phyloP scores from a whole-genome alignment of 2,888 invertebrate species.

The Lithophane ornitopus region DNA sequence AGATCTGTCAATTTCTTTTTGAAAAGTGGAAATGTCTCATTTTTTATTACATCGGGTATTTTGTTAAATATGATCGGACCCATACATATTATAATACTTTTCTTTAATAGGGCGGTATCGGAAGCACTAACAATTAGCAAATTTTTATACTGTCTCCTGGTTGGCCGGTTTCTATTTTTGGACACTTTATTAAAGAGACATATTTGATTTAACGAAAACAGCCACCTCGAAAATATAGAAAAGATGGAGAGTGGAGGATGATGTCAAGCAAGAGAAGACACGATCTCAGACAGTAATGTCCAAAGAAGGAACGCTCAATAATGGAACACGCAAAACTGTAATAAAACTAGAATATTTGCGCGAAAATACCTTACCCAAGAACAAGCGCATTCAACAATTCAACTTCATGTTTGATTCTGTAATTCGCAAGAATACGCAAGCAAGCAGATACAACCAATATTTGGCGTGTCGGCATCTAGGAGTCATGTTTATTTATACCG shows the following conservation, averaged over 20 bases:
- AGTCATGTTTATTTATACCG: conserved; percentile 63
- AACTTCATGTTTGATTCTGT: conserved; percentile 33
- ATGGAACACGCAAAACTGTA: background rate
- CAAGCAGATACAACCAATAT: conserved; percentile 38
- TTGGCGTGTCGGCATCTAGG: conserved; percentile 47
- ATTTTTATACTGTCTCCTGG: no score
- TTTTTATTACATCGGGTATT: no score
- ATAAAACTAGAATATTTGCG: conserved; percentile 6
- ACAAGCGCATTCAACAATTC: conserved; percentile 19
- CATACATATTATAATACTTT: no score
- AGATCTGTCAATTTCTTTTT: no score
- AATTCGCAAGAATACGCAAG: conserved; percentile 10
- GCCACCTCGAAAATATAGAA: no score
- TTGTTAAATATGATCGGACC: no score
- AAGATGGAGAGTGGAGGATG: background rate
- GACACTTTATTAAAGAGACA: no score
- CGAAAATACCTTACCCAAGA: background rate
- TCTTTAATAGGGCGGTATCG: no score
- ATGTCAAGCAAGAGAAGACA: background rate
- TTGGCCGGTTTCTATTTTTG: no score
- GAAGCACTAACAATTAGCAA: no score
- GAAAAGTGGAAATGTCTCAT: no score
- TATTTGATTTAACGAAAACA: no score
- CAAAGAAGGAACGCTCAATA: background rate
- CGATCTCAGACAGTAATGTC: background rate